These are phyloP conservation scores for Heptranchias perlo DNA, from an alignment of 2,113 vertebrate species.

Conservation along the genomic window DNA sequence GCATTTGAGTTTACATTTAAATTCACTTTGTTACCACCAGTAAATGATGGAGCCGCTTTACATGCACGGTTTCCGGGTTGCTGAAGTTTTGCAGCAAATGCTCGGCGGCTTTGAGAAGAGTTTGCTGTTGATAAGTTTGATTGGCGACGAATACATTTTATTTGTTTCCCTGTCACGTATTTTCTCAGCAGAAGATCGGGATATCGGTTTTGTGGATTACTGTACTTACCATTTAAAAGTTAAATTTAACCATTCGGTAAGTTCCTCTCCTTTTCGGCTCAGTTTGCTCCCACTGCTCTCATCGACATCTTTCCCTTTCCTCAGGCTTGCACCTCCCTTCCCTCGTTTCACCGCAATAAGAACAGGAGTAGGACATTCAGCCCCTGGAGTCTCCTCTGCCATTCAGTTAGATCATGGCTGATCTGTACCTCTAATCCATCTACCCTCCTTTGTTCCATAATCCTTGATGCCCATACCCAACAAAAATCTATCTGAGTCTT, in stretches of 20 bases:
- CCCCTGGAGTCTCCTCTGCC: not conserved
- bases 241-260: constrained; percentile 83
- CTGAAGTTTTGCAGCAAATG: constrained; percentile 63
- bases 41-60: constrained; percentile 66
- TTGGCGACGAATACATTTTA: too few species aligned
- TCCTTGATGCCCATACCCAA: not conserved
- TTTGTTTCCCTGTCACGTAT: constrained; percentile 73
- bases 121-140: constrained; percentile 69
- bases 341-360: not conserved
- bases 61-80: constrained; percentile 59
- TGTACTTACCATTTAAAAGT: constrained; percentile 77
- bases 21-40: not conserved
- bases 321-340: not conserved
- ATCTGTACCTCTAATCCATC: not conserved
- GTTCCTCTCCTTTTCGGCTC: constrained; percentile 47
- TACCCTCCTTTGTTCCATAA: not conserved
- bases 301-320: not conserved
- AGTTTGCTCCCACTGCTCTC: not conserved
- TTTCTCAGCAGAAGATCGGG: constrained; percentile 63
- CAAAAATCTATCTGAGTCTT: too few species aligned
- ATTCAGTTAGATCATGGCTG: not conserved
- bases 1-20: too few species aligned
- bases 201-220: constrained; percentile 73
- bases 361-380: not conserved
- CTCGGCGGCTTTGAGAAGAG: constrained; percentile 57